These are phyloP conservation scores for Tragelaphus imberbis DNA, from an alignment of 2,113 vertebrate genomes.

Conservation along the genomic window DNA sequence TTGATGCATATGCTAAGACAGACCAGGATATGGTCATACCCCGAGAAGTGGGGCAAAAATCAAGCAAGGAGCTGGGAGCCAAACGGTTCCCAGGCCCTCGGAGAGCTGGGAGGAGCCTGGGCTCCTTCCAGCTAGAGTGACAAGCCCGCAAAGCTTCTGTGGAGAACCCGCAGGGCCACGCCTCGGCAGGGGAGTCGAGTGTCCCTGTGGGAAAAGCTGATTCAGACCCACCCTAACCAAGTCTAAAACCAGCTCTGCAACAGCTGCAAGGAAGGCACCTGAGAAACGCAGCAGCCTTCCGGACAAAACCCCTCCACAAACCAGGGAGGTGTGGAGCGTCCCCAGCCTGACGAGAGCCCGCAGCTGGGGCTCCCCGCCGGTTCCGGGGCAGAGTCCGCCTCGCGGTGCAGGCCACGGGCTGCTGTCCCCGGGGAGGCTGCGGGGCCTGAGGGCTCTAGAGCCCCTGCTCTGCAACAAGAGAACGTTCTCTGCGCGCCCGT, in stretches of 20 bases:
- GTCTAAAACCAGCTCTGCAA: neutral
- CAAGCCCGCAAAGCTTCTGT: neutral
- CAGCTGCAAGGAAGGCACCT: neutral
- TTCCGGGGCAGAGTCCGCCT: neutral
- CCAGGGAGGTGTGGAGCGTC: neutral
- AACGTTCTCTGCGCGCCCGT: fast-evolving
- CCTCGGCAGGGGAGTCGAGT: neutral
- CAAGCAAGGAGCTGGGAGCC: neutral
- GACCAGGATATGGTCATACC: neutral
- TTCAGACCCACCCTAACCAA: neutral
- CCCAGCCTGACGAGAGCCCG: neutral
- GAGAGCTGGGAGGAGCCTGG: neutral
- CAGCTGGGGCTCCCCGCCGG: neutral
- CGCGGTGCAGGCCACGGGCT: fast-evolving
- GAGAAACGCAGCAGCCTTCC: neutral
- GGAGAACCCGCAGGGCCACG: neutral
- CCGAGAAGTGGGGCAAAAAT: neutral
- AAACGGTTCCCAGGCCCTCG: neutral
- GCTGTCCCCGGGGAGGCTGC: neutral
- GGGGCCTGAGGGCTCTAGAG: neutral
- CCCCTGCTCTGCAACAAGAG: neutral
- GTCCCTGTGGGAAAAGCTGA: neutral
- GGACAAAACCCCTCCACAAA: neutral
- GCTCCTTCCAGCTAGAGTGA: neutral
- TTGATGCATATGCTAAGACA: neutral